phyloP scores from a whole-genome alignment of 2,888 invertebrate species.

The Hesperia comma region DNA sequence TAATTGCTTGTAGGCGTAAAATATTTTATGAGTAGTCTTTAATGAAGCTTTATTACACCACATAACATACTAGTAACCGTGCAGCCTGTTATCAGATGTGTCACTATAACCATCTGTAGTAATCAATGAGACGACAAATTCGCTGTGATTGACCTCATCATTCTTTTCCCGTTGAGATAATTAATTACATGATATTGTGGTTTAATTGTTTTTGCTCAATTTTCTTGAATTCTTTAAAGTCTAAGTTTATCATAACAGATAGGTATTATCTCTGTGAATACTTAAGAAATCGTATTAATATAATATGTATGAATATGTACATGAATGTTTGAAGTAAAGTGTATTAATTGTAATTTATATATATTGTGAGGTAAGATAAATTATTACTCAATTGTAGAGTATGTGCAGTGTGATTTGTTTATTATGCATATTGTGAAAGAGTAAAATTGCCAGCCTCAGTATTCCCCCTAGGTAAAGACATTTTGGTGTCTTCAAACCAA shows the following conservation, averaged over 20 bases:
- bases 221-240: background rate
- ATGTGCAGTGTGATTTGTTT: too few relatives aligned
- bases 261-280: background rate
- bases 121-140: constrained; percentile 1
- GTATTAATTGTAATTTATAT: too few relatives aligned
- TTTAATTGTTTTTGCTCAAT: background rate
- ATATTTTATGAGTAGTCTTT: background rate
- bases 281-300: background rate
- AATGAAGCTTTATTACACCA: background rate
- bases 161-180: constrained; percentile 21
- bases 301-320: too few relatives aligned
- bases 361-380: too few relatives aligned
- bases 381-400: too few relatives aligned
- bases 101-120: constrained; percentile 12
- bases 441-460: too few relatives aligned
- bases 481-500: too few relatives aligned
- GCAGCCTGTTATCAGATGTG: constrained; percentile 21
- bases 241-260: background rate
- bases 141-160: constrained; percentile 19
- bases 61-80: background rate
- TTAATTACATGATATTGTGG: background rate
- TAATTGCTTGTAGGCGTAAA: background rate
- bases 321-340: too few relatives aligned
- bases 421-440: too few relatives aligned
- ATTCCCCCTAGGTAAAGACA: too few relatives aligned